Evolutionary conservation across 2,888 invertebrate species (phyloP).

Genomic region (Cheiracanthium punctorium): DNA sequence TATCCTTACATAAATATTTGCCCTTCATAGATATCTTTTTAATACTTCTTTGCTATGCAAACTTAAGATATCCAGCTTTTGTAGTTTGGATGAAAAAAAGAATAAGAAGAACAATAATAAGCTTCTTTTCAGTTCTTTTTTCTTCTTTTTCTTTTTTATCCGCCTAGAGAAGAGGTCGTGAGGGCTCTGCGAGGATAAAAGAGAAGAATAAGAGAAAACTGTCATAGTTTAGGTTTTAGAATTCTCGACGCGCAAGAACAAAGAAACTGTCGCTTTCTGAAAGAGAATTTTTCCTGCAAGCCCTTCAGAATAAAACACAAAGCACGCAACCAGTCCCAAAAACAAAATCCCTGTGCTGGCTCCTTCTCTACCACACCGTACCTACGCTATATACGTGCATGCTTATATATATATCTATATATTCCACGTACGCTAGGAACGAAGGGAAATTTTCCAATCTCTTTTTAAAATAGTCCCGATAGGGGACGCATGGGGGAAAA

Average conservation of each 20-base stretch:
- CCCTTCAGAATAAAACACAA: not conserved
- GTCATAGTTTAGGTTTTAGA: not conserved
- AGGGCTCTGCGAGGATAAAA: too few species aligned
- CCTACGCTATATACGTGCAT: not conserved
- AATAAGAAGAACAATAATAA: too few species aligned
- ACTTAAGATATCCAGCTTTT: not conserved
- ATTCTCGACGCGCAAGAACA: not conserved
- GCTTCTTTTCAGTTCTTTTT: not conserved
- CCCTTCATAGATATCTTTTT: not conserved
- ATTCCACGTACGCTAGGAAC: not conserved
- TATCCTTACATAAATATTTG: not conserved
- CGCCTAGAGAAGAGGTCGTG: not conserved
- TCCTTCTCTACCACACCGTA: not conserved
- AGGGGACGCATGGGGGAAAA: constrained; percentile 23
- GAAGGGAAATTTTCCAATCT: constrained; percentile 50
- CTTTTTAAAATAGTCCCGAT: constrained; percentile 61
- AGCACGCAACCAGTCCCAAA: constrained; percentile 4
- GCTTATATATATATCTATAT: not conserved
- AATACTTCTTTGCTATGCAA: not conserved
- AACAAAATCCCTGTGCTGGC: not conserved
- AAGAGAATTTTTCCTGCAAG: not conserved
- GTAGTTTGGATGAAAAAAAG: too few species aligned
- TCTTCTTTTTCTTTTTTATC: not conserved
- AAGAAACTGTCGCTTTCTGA: not conserved
- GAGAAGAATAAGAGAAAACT: not conserved